phyloP scores from a whole-genome alignment of 37 sponge, comb jelly and placozoan genomes.

The Cliona cf. orientalis region DNA sequence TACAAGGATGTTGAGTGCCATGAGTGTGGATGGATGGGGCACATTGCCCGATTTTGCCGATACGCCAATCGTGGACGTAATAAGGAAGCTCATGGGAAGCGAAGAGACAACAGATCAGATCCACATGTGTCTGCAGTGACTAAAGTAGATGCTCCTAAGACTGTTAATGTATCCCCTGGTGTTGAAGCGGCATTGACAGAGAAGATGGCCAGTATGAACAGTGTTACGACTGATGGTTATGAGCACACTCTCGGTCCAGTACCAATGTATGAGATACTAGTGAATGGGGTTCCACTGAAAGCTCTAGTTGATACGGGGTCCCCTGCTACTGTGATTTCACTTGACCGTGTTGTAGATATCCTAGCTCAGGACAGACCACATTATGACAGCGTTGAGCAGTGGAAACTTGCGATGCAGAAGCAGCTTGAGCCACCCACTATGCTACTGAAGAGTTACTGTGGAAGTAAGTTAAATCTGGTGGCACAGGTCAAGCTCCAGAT shows the following conservation, averaged over 20 bases:
- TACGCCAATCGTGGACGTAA: too few species aligned
- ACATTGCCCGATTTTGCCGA: too few species aligned
- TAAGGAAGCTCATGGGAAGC: too few species aligned
- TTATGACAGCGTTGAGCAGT: not conserved
- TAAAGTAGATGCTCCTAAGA: too few species aligned
- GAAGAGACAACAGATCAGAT: too few species aligned
- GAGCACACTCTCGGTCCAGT: conserved; percentile 15
- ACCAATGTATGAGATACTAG: not conserved
- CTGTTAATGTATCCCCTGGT: too few species aligned
- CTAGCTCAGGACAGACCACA: not conserved
- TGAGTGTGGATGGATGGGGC: too few species aligned
- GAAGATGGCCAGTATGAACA: not conserved
- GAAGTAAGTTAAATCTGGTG: conserved; percentile 21
- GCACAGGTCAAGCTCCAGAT: conserved; percentile 12
- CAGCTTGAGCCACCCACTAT: conserved; percentile 20
- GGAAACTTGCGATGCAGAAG: not conserved
- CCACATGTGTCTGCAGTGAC: too few species aligned
- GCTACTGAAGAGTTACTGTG: conserved; percentile 44
- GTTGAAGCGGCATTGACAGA: not conserved
- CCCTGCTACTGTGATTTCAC: conserved; percentile 55
- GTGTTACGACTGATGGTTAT: not conserved
- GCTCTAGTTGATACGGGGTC: conserved; percentile 66
- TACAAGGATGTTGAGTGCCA: conserved; percentile 3
- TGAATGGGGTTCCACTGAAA: conserved; percentile 37
- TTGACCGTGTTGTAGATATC: conserved; percentile 1